Evolutionary conservation across 2,888 invertebrate genomes (phyloP).

Genomic region (Cheilosia pagana): DNA sequence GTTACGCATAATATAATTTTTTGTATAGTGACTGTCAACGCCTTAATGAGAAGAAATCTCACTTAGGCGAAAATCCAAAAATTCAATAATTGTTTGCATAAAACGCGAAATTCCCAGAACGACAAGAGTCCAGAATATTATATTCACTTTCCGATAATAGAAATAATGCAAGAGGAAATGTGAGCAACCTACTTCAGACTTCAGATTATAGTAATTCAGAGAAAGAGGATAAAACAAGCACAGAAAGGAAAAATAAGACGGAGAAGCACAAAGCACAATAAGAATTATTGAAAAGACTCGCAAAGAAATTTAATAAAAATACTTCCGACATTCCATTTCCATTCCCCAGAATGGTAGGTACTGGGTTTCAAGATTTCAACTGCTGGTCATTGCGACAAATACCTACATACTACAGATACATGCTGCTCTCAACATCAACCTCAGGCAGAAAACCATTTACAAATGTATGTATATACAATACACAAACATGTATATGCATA

Average conservation of each 20-base stretch:
- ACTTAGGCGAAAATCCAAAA: too few species aligned
- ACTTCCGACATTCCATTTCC: conserved; percentile 68
- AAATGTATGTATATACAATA: conserved; percentile 18
- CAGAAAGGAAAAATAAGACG: conserved; percentile 10
- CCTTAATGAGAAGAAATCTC: not conserved
- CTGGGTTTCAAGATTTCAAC: conserved; percentile 50
- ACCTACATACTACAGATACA: conserved; percentile 5
- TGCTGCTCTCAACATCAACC: conserved; percentile 12
- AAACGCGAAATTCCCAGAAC: not conserved
- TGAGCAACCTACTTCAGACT: conserved; percentile 28
- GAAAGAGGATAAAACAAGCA: conserved; percentile 2
- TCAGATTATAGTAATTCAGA: conserved; percentile 43
- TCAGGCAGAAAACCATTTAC: conserved; percentile 41
- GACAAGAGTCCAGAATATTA: conserved; percentile 17
- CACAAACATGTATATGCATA: conserved; percentile 48
- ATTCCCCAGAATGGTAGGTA: conserved; percentile 45
- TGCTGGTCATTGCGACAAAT: conserved; percentile 55
- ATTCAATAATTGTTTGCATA: not conserved
- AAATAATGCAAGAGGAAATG: conserved; percentile 14
- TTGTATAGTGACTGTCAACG: not conserved
- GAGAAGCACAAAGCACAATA: conserved; percentile 49
- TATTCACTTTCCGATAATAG: conserved; percentile 25
- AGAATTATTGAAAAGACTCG: conserved; percentile 63
- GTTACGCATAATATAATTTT: too few species aligned
- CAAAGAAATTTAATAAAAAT: conserved; percentile 72